Percentiles rank a stretch among this genome's conserved stretches.
These are phyloP conservation scores for Hipposideros larvatus DNA, from an alignment of 2,797 vertebrate species.

Conservation along the genomic window DNA sequence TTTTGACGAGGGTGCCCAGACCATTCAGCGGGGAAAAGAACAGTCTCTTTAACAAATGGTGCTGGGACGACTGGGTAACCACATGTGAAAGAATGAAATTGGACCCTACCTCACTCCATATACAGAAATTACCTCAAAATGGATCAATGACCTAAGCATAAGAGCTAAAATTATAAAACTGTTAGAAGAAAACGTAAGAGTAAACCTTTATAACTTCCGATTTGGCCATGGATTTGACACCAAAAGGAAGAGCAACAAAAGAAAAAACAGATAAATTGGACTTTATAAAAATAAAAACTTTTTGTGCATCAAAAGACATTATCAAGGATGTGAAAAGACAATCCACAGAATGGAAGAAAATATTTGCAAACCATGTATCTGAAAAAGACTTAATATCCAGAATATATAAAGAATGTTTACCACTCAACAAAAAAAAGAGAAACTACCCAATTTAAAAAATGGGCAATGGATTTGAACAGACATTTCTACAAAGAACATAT, in stretches of 20 bases:
- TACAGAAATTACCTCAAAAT: background rate
- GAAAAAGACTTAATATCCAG: background rate
- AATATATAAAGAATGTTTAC: background rate
- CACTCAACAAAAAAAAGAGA: background rate
- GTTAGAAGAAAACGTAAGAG: background rate
- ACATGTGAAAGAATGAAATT: background rate
- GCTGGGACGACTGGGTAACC: background rate
- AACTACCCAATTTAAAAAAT: background rate
- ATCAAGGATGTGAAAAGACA: background rate
- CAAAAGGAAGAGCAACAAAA: background rate
- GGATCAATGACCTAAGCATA: background rate
- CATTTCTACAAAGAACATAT: background rate
- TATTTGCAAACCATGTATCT: background rate
- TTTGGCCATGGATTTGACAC: background rate
- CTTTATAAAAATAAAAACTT: slow-evolving; percentile 19
- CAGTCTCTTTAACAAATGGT: background rate
- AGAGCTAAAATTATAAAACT: background rate
- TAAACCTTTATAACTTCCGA: background rate
- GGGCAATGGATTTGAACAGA: background rate
- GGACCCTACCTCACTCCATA: background rate
- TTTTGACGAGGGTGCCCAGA: background rate
- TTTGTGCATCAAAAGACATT: background rate
- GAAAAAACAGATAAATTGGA: background rate
- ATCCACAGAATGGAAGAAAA: background rate
- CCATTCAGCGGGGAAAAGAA: background rate